Conservation (phyloP, 2,113 vertebrate species). For the Alosa alosa region DNA sequence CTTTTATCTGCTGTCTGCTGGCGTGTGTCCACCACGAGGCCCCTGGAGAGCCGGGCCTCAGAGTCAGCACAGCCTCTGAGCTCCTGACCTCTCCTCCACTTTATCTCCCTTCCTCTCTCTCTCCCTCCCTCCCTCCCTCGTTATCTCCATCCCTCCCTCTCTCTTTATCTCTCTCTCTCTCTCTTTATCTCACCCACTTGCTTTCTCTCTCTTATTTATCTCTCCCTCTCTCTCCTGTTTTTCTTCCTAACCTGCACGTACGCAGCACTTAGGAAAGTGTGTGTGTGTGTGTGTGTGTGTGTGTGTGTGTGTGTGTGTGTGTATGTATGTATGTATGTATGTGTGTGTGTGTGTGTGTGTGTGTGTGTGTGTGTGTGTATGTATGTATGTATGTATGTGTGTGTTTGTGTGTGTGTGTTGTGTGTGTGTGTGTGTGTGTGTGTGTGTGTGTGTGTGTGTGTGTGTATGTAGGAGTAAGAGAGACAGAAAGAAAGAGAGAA, state of each 20-base stretch:
- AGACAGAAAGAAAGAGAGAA: too few relatives aligned
- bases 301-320: background rate
- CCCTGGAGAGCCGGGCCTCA: background rate
- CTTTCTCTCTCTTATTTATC: background rate
- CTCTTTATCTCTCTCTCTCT: background rate
- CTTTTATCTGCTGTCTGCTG: slow-evolving; percentile 30
- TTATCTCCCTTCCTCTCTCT: slow-evolving; percentile 4
- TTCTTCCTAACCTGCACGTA: background rate
- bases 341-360: background rate
- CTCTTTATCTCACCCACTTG: background rate
- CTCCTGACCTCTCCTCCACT: background rate
- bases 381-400: background rate
- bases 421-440: too few relatives aligned
- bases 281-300: background rate
- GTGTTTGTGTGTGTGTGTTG: background rate
- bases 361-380: background rate
- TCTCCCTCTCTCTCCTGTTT: background rate
- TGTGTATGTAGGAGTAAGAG: too few relatives aligned
- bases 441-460: background rate
- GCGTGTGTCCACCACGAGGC: slow-evolving; percentile 59
- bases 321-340: too few relatives aligned
- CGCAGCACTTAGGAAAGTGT: too few relatives aligned
- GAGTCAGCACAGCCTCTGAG: background rate
- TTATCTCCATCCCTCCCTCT: slow-evolving; percentile 55
- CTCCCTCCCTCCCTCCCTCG: slow-evolving; percentile 25